Evolutionary conservation across 1,140 invertebrate species (phyloP).

Genomic region (Drosophila arizonae): DNA sequence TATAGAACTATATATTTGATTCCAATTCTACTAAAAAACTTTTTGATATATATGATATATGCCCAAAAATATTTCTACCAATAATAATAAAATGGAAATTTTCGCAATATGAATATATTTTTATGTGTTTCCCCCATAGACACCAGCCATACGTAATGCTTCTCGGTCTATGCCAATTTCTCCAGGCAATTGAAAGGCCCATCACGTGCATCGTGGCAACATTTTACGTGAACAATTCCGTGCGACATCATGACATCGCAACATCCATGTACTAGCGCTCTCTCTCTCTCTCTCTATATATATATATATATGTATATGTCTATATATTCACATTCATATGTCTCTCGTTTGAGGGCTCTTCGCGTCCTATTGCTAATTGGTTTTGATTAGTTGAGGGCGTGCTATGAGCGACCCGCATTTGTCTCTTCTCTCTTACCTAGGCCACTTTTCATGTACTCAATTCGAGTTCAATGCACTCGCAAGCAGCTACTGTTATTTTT

Average conservation of each 20-base stretch:
- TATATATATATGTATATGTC: neutral
- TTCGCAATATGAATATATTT: slow-evolving; percentile 29
- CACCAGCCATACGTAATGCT: neutral
- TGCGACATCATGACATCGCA: slow-evolving; percentile 7
- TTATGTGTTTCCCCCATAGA: neutral
- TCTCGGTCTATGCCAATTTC: slow-evolving; percentile 31
- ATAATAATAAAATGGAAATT: slow-evolving; percentile 35
- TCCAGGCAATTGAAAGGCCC: slow-evolving; percentile 34
- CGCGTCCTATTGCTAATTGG: slow-evolving; percentile 67
- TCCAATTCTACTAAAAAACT: no score
- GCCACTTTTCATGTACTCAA: slow-evolving; percentile 34
- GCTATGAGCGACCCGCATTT: slow-evolving; percentile 48
- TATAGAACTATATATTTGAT: no score
- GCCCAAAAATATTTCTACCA: no score
- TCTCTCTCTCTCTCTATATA: neutral
- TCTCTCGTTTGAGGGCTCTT: slow-evolving; percentile 32
- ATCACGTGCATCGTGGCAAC: slow-evolving; percentile 59
- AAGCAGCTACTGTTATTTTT: slow-evolving; percentile 25
- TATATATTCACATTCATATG: slow-evolving; percentile 8
- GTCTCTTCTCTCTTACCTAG: slow-evolving; percentile 2
- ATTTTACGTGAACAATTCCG: slow-evolving; percentile 30
- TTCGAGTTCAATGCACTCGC: slow-evolving; percentile 45
- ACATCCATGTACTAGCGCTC: neutral
- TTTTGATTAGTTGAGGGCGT: slow-evolving; percentile 75
- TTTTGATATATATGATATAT: no score